Evolutionary conservation across 2,797 vertebrate species (phyloP), one percentile per base, ranked within the genome.

Genomic region (Bradypodion pumilum): DNA sequence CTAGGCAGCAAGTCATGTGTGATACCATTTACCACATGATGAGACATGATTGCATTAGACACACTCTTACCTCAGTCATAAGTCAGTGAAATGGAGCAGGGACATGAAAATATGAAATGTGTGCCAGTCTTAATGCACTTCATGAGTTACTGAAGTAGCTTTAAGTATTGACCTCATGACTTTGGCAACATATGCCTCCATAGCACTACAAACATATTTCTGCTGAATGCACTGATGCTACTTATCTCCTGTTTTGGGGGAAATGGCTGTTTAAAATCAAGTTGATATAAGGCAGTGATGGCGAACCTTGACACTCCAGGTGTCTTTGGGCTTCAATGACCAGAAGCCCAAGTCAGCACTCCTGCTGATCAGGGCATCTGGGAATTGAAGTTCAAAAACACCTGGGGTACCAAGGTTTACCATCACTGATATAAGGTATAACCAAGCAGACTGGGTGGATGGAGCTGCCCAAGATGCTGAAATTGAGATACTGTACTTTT

Each of bases 391-490:
- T n/a, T n/a, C n/a, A n/a, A n/a, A n/a, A n/a, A n/a, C n/a, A n/a
- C n/a, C n/a, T n/a, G n/a, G n/a, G n/a, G n/a, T n/a, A n/a, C n/a
- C n/a, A n/a, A n/a, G n/a, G n/a, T n/a, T n/a, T n/a, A n/a, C n/a
- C n/a, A n/a, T n/a, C n/a, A n/a, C 52, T 56, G 19, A 19, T 56
- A 5, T 19, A 21, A 19, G 15, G 21, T 56, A 16, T 56, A 56
- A 52, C 15, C 16, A 56, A 56, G 52, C 15, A 52, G 49, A 52
- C 16, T 52, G 13, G 0, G 37, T 40, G 27, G 23, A 42, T 32
- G n/a, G 75, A 77, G 40, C 82, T 84, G n/a, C 44, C 66, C 68
- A 84, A 29, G 66, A 75, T 84, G 7, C 75, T 84, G 82, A 84
- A 84, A 29, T 62, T 1, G 65, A 23, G 60, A 63, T 32, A 15